phyloP scores from a whole-genome alignment of 2,113 vertebrate genomes.

The Oncorhynchus mykiss region DNA sequence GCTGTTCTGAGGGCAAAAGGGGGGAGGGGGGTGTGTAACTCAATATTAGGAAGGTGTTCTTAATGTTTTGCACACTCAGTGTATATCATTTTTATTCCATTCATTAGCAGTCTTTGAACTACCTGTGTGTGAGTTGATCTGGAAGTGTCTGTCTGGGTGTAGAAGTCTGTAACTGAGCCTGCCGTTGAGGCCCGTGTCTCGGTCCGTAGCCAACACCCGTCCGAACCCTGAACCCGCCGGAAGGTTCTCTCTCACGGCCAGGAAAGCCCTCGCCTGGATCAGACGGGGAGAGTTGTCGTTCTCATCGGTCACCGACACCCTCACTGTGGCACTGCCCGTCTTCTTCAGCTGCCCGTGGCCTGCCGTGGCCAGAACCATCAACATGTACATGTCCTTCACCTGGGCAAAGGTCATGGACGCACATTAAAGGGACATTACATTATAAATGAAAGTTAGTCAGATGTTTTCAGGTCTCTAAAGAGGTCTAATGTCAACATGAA shows the following conservation, averaged over 20 bases:
- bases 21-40: no score
- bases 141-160: conserved; percentile 82
- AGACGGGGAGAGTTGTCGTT: conserved; percentile 92
- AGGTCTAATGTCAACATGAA: no score
- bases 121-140: conserved; percentile 93
- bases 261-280: conserved; percentile 90
- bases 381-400: conserved; percentile 83
- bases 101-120: background rate
- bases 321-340: conserved; percentile 86
- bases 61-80: background rate
- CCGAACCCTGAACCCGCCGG: conserved; percentile 84
- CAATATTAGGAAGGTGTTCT: no score
- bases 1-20: no score
- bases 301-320: conserved; percentile 87
- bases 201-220: conserved; percentile 84
- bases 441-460: no score
- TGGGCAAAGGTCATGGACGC: no score
- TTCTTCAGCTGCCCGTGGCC: conserved; percentile 65
- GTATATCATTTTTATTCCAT: background rate
- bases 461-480: no score
- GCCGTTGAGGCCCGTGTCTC: conserved; percentile 88
- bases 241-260: conserved; percentile 88
- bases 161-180: conserved; percentile 87
- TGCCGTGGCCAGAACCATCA: conserved; percentile 85
- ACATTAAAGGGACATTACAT: no score